These are phyloP conservation scores for Myotis planiceps DNA, from an alignment of 2,797 vertebrate genomes.

Conservation along the genomic window DNA sequence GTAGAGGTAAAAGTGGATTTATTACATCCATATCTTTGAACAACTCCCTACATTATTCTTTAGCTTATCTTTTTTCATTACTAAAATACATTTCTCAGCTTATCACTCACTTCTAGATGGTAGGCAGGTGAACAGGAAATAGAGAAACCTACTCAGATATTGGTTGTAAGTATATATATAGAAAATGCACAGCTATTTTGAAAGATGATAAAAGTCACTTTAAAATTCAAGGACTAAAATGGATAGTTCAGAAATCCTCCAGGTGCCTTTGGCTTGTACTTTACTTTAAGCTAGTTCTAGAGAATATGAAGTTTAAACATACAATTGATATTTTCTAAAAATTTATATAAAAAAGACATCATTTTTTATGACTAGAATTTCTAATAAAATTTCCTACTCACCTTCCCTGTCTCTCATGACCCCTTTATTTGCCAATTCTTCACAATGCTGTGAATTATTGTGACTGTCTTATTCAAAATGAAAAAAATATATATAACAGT, in stretches of 20 bases:
- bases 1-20: conserved; percentile 39
- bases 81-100: conserved; percentile 61
- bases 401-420: conserved; percentile 11
- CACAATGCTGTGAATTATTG: conserved; percentile 74
- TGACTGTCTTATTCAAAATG: conserved; percentile 81
- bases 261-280: conserved; percentile 3
- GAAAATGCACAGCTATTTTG: not conserved
- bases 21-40: conserved; percentile 56
- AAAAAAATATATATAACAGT: conserved; percentile 76
- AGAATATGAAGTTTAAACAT: not conserved
- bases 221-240: conserved; percentile 56
- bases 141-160: conserved; percentile 1
- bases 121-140: not conserved
- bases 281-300: conserved; percentile 44
- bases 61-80: conserved; percentile 62
- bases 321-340: conserved; percentile 49
- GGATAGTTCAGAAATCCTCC: not conserved
- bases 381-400: not conserved
- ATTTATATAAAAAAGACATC: not conserved
- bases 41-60: conserved; percentile 4
- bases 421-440: conserved; percentile 63
- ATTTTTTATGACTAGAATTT: conserved; percentile 46
- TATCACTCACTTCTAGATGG: conserved; percentile 54
- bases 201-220: conserved; percentile 55
- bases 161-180: not conserved